Evolutionary conservation across 2,888 invertebrate genomes (phyloP), one percentile per base, ranked within the genome.

Genomic region (Abrostola triplasia): DNA sequence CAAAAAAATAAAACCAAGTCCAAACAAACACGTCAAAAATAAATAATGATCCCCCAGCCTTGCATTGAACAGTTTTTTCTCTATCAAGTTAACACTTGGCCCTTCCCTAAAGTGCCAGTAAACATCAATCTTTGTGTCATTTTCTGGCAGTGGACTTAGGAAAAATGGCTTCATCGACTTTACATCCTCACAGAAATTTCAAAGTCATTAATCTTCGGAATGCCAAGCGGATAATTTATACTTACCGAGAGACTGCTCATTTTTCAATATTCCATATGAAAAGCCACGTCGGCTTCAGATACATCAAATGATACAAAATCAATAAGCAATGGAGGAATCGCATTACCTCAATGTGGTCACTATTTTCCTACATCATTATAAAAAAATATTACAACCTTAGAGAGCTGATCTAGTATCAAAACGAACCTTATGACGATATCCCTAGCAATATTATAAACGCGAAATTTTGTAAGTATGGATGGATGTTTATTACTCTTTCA

Each of bases 91-190:
- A 73, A 79, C 83, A 81, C 82, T 83, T 85, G 84, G 77, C 84
- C 77, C 76, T 80, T 77, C 72, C 64, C 74, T 66, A 67, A 71
- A 80, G 77, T 81, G 74, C 77, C 74, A 70, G 74, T 67, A 78
- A 83, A 72, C 87, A 92, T 92, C 90, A 91, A 92, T 92, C 91
- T 90, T 89, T 69, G 67, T 88, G 91, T 91, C 92, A 91, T 91
- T 90, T 90, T 90, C 88, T 88, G 87, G 84, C 88, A 87, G 87
- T 89, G 87, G 88, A 90, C 88, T 89, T 86, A 81, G 83, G 89
- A 92, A 92, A 92, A 92, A 92, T 92, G 85, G 86, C 92, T 92
- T 88, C 89, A 91, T 91, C 89, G 88, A 90, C 88, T 92, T 88
- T 86, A 88, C 84, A 90, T 88, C 87, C 85, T 87, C 75, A 81